phyloP scores from a whole-genome alignment of 1,140 invertebrate genomes.

The Hestina assimilis region DNA sequence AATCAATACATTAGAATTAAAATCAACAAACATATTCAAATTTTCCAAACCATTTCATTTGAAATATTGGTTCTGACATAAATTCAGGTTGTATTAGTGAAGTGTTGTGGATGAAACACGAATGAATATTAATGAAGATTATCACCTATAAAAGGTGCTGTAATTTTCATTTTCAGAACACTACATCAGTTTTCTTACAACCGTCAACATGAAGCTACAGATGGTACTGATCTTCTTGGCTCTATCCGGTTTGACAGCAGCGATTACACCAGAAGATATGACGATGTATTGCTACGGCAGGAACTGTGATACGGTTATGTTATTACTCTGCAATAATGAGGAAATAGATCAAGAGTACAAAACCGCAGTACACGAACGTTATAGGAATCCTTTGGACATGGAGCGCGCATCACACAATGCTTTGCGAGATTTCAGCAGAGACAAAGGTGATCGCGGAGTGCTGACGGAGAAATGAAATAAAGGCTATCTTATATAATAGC shows the following conservation, averaged over 20 bases:
- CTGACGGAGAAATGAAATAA: too few relatives aligned
- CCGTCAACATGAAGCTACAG: slow-evolving; percentile 11
- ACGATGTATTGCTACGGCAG: too few relatives aligned
- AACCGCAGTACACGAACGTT: neutral
- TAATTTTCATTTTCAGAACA: neutral
- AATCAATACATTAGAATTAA: too few relatives aligned
- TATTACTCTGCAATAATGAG: slow-evolving; percentile 16
- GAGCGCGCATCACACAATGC: slow-evolving; percentile 16
- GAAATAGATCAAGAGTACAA: slow-evolving; percentile 15
- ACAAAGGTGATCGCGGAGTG: slow-evolving; percentile 31
- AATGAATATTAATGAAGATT: slow-evolving; percentile 24
- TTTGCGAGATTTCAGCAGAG: slow-evolving; percentile 4
- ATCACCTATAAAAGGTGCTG: slow-evolving; percentile 4
- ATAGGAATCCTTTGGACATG: slow-evolving; percentile 12
- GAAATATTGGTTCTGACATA: neutral
- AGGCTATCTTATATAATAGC: too few relatives aligned
- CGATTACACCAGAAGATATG: slow-evolving; percentile 3
- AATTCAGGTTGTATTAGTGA: slow-evolving; percentile 19
- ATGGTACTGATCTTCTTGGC: slow-evolving; percentile 3
- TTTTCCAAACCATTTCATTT: too few relatives aligned
- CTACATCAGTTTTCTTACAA: neutral
- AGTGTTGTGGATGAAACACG: slow-evolving; percentile 11
- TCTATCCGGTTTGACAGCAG: neutral
- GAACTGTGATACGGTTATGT: slow-evolving; percentile 5
- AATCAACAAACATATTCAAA: too few relatives aligned